Conservation (phyloP, 2,797 vertebrate species). For the Lepilemur septentrionalis region DNA sequence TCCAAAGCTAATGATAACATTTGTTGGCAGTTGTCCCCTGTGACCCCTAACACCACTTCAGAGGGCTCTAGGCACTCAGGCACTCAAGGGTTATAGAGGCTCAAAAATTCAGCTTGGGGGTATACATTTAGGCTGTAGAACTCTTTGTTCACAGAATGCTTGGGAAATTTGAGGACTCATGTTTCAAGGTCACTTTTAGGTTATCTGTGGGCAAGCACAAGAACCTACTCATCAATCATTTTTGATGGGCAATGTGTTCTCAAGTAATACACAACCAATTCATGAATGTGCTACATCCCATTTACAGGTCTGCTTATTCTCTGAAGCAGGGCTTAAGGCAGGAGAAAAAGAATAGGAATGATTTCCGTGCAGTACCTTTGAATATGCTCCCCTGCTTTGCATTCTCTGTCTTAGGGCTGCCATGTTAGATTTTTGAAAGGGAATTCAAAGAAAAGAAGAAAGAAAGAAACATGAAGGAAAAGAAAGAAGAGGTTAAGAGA, state of each 20-base stretch:
- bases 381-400: background rate
- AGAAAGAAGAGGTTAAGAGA: background rate
- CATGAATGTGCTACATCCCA: constrained; percentile 23
- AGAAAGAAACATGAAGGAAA: background rate
- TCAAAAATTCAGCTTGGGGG: background rate
- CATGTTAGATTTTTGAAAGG: background rate
- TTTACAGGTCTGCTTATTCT: constrained; percentile 1
- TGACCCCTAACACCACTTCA: background rate
- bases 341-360: background rate
- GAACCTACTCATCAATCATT: constrained; percentile 46
- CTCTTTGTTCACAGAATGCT: background rate
- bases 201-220: constrained; percentile 26
- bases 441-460: background rate
- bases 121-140: background rate
- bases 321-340: background rate
- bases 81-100: background rate
- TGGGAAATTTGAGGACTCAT: background rate
- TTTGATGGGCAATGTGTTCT: constrained; percentile 53
- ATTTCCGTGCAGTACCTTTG: background rate
- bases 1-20: background rate
- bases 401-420: background rate
- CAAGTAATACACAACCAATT: constrained; percentile 12
- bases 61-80: background rate
- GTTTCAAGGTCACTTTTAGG: constrained; percentile 50
- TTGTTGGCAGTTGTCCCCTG: background rate